Evolutionary conservation across 1,140 invertebrate species (phyloP).

Genomic region (Neodiprion pinetum): DNA sequence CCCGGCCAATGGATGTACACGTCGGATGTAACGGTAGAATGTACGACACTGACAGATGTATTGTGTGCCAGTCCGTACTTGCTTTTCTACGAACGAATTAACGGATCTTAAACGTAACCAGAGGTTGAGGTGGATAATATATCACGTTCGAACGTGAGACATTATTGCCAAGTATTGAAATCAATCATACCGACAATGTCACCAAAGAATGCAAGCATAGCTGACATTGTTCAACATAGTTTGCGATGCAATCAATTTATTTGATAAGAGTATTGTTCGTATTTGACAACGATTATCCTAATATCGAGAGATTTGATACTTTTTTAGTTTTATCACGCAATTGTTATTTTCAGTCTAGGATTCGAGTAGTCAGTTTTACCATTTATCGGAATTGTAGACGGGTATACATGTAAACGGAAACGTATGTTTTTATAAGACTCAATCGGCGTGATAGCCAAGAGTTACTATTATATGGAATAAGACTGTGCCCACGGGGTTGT

Average conservation of each 20-base stretch:
- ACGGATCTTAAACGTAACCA: slow-evolving; percentile 10
- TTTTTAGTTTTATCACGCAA: too few species aligned
- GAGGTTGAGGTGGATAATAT: too few species aligned
- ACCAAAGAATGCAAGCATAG: neutral
- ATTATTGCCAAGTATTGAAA: neutral
- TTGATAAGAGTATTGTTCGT: neutral
- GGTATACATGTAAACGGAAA: too few species aligned
- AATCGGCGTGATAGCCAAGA: neutral
- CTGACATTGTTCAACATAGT: too few species aligned
- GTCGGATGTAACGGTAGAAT: slow-evolving; percentile 56
- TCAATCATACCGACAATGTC: neutral
- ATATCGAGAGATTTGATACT: neutral
- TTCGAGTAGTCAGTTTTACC: too few species aligned
- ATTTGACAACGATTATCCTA: neutral
- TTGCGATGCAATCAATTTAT: too few species aligned
- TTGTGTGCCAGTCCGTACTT: slow-evolving; percentile 56
- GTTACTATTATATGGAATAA: neutral
- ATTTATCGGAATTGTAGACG: too few species aligned
- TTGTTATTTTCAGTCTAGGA: too few species aligned
- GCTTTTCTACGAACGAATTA: slow-evolving; percentile 56
- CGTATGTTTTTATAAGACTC: neutral
- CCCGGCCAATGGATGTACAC: slow-evolving; percentile 54
- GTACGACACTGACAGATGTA: slow-evolving; percentile 49
- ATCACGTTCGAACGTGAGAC: neutral
- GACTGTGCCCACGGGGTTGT: neutral